Percentiles rank a stretch among this genome's conserved stretches.
Evolutionary conservation across 2,888 invertebrate genomes (phyloP).

Genomic region (Drosophila monieri): DNA sequence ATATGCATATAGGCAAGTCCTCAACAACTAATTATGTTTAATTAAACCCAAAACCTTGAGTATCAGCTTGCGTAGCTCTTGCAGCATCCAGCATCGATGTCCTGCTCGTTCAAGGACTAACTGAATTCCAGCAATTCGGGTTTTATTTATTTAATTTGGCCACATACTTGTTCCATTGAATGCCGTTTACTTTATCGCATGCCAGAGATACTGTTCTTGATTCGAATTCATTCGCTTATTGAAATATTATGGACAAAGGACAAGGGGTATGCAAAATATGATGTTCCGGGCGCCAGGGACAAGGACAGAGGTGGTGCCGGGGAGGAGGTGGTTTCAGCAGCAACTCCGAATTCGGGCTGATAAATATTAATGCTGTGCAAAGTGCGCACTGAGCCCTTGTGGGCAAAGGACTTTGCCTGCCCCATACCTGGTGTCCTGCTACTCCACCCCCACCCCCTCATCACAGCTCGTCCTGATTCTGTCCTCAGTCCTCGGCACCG

Average conservation of each 20-base stretch:
- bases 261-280: conserved; percentile 71
- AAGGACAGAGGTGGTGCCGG: neutral
- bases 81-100: neutral
- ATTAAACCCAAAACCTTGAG: neutral
- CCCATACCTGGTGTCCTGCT: conserved; percentile 11
- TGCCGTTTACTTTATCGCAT: conserved; percentile 6
- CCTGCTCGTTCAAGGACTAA: neutral
- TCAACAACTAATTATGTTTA: neutral
- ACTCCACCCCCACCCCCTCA: neutral
- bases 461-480: neutral
- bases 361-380: conserved; percentile 78
- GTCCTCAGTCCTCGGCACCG: conserved; percentile 29
- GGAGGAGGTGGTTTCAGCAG: conserved; percentile 31
- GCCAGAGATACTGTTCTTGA: conserved; percentile 25
- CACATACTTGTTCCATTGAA: conserved; percentile 1
- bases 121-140: neutral
- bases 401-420: conserved; percentile 73
- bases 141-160: conserved; percentile 7
- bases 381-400: conserved; percentile 78
- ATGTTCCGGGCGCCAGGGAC: conserved; percentile 26
- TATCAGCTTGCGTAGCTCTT: neutral
- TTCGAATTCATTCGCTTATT: conserved; percentile 71
- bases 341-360: conserved; percentile 72
- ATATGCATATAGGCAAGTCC: neutral
- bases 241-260: conserved; percentile 65